Evolutionary conservation across 2,113 vertebrate species (phyloP), one percentile per base, ranked within the genome.

Genomic region (Phrynosoma blainvillii): DNA sequence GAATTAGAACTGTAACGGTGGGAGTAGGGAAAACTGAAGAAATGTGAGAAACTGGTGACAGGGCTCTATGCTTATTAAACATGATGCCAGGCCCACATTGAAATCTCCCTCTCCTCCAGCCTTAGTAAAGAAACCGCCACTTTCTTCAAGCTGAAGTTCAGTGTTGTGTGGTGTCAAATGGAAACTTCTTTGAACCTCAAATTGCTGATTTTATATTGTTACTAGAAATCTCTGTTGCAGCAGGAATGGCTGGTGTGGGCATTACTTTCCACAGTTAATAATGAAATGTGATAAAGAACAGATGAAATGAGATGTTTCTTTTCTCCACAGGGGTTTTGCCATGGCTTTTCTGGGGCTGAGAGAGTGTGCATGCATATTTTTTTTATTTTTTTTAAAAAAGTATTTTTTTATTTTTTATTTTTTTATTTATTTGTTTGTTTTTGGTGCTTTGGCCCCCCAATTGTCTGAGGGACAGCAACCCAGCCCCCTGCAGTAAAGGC

Each of bases 41-140:
- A 92, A 1, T 78, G 87, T 75, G 76, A 79, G 42, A 91, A 91
- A 85, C 70, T 36, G 23, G n/a, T 62, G 65, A 79, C 75, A 70
- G 36, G 76, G 25, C 88, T 88, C 62, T 42, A 11, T 82, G 66
- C 75, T 90, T 84, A 76, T 11, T 88, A 88, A 82, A 70, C 30
- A 66, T 32, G n/a, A 74, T 80, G 80, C 42, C 5, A 77, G 21
- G 23, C 0, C 0, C 5, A 8, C 16, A 9, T 10, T 27, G 9
- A 36, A 1, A 32, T 32, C 71, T 23, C 56, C 20, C 9, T 20
- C 1, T 77, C 85, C 40, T 4, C 59, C 18, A 62, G 14, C 77
- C 82, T 30, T 54, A 71, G 4, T 87, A 65, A 47, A 86, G 68
- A n/a, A 54, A 30, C 52, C 0, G 0, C 25, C 13, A 82, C 88